Evolutionary conservation across 2,888 invertebrate species (phyloP), one percentile per base, ranked within the genome.

Genomic region (Desoria tigrina): DNA sequence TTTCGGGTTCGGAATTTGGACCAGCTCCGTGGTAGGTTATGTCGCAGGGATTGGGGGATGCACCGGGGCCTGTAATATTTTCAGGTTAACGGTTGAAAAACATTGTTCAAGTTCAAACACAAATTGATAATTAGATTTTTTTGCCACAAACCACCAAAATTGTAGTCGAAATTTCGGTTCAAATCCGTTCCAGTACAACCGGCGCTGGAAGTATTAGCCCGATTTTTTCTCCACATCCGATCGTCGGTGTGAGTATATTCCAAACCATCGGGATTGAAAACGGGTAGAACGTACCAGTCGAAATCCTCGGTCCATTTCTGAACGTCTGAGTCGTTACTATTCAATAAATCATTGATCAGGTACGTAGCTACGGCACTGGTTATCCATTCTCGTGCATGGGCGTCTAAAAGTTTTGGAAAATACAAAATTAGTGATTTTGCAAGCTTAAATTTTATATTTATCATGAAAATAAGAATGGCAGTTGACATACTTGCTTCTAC

Each of bases 341-440:
- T 86, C n/a, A 90, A 79, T 18, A 90, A 79, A 78, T 88, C 83
- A 72, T 89, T 86, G 21, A 90, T 84, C 56, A 90, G 84, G 81
- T 86, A 88, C 0, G 87, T 85, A 0, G 86, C 85, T 0, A 86
- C 85, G 0, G 89, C 87, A 0, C 88, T 87, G 0, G 88, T 84
- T 21, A 89, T 88, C 89, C 89, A 89, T 80, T 90, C 89, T 49
- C 89, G 82, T 21, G 74, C 68, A 45, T 74, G 74, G 59, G 72
- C 68, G 49, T 74, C 70, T 74, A 27, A 4, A 54, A 39, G 58
- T 39, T 11, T 11, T 11, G 16, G 11, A 39, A 11, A 11, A 39
- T 39, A 21, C 49, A 49, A 9, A n/a, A n/a, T n/a, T n/a, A n/a
- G n/a, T n/a, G n/a, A n/a, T n/a, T n/a, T n/a, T n/a, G n/a, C n/a